phyloP scores from a whole-genome alignment of 2,888 invertebrate species.

The Oxystoma pomonae region DNA sequence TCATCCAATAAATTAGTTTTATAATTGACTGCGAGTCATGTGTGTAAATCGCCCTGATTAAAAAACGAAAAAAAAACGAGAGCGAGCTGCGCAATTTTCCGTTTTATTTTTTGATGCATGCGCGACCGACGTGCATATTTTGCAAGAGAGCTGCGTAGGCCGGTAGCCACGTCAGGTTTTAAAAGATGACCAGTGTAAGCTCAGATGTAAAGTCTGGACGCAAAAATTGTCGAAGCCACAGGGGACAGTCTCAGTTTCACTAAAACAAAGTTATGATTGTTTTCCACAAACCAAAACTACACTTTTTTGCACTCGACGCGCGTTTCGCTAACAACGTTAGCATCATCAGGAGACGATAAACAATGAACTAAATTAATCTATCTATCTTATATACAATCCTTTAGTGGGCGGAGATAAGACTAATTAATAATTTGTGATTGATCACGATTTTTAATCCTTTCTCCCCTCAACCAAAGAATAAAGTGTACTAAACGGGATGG shows the following conservation, averaged over 20 bases:
- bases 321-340: too few relatives aligned
- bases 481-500: too few relatives aligned
- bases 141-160: conserved; percentile 8
- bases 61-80: not conserved
- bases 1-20: conserved; percentile 2
- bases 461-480: too few relatives aligned
- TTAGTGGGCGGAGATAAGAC: too few relatives aligned
- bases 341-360: too few relatives aligned
- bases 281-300: too few relatives aligned
- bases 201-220: not conserved
- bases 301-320: too few relatives aligned
- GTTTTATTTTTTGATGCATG: not conserved
- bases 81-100: not conserved
- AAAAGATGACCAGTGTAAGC: conserved; percentile 7
- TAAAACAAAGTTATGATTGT: too few relatives aligned
- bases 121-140: not conserved
- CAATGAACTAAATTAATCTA: too few relatives aligned
- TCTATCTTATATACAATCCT: too few relatives aligned
- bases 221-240: not conserved
- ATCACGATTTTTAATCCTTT: too few relatives aligned
- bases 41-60: not conserved
- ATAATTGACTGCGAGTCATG: conserved; percentile 5
- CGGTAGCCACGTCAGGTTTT: conserved; percentile 14
- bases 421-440: too few relatives aligned
- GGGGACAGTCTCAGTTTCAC: not conserved